Percentiles rank a stretch among this genome's conserved stretches.
phyloP scores from a whole-genome alignment of 92 coral and sea anemone species.

The Umimayanthus kanabou region DNA sequence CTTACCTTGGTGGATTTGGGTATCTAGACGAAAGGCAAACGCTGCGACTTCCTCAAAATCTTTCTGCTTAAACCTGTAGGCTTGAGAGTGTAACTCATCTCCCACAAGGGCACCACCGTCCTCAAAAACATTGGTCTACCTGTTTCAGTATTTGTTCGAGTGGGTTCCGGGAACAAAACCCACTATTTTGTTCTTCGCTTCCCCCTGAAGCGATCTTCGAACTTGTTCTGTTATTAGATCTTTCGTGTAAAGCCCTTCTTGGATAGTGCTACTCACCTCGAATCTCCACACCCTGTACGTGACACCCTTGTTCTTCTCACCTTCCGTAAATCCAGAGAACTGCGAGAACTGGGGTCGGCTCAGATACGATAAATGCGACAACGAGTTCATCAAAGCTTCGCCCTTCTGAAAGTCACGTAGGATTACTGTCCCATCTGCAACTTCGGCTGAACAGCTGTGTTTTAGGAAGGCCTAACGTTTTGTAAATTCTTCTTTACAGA shows the following conservation, averaged over 20 bases:
- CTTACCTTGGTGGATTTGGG: slow-evolving; percentile 46
- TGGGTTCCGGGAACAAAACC: slow-evolving; percentile 2
- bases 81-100: not conserved
- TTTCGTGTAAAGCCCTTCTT: slow-evolving; percentile 29
- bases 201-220: slow-evolving; percentile 3
- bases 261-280: slow-evolving; percentile 11
- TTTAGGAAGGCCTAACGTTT: not conserved
- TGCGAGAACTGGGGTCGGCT: slow-evolving; percentile 51
- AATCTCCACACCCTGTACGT: too few relatives aligned
- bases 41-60: not conserved
- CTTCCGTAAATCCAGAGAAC: slow-evolving; percentile 47
- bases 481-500: not conserved
- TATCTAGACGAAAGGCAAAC: slow-evolving; percentile 53
- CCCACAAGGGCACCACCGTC: slow-evolving; percentile 3
- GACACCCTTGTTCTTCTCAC: too few relatives aligned
- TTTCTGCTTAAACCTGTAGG: not conserved
- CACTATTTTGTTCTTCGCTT: slow-evolving; percentile 14
- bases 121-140: not conserved
- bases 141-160: not conserved
- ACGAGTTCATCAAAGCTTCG: too few relatives aligned
- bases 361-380: not conserved
- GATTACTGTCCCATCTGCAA: not conserved
- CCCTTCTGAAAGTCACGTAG: not conserved
- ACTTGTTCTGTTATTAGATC: not conserved
- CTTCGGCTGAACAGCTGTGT: slow-evolving; percentile 13